Conservation (phyloP, 1,140 invertebrate species). For the Heterodera schachtii region DNA sequence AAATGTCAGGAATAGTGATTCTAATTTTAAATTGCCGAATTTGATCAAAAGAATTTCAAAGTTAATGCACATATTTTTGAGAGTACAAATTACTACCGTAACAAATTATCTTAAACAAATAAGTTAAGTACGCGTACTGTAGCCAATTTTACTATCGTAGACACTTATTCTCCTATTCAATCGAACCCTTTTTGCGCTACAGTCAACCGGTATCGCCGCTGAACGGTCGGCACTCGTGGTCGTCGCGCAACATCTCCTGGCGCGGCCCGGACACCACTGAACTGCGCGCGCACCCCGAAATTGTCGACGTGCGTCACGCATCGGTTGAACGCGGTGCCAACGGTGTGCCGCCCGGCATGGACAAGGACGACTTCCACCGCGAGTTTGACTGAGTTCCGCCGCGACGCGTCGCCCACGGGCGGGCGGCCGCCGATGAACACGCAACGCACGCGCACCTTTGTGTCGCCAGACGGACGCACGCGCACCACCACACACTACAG, state of each 20-base stretch:
- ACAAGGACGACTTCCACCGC: conserved; percentile 28
- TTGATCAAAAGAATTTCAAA: too few relatives aligned
- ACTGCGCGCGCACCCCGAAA: conserved; percentile 17
- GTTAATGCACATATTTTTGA: too few relatives aligned
- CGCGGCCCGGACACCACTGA: conserved; percentile 25
- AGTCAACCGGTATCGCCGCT: conserved; percentile 22
- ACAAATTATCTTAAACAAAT: too few relatives aligned
- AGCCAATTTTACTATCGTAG: too few relatives aligned
- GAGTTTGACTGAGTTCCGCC: conserved; percentile 36
- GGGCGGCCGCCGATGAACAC: conserved; percentile 28
- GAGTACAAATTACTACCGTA: too few relatives aligned
- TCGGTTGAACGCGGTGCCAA: conserved; percentile 13
- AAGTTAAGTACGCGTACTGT: too few relatives aligned
- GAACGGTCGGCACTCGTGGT: conserved; percentile 29
- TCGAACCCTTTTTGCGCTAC: background rate
- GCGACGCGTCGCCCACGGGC: conserved; percentile 7
- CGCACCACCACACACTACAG: conserved; percentile 28
- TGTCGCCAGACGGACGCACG: conserved; percentile 37
- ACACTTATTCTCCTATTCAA: too few relatives aligned
- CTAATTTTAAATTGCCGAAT: too few relatives aligned
- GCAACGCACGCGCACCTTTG: conserved; percentile 31
- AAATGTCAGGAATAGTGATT: too few relatives aligned
- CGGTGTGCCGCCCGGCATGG: conserved; percentile 14
- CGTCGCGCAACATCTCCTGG: conserved; percentile 28
- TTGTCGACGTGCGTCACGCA: conserved; percentile 27